Conservation (phyloP, 1,140 invertebrate genomes). For the Eriosoma lanigerum region DNA sequence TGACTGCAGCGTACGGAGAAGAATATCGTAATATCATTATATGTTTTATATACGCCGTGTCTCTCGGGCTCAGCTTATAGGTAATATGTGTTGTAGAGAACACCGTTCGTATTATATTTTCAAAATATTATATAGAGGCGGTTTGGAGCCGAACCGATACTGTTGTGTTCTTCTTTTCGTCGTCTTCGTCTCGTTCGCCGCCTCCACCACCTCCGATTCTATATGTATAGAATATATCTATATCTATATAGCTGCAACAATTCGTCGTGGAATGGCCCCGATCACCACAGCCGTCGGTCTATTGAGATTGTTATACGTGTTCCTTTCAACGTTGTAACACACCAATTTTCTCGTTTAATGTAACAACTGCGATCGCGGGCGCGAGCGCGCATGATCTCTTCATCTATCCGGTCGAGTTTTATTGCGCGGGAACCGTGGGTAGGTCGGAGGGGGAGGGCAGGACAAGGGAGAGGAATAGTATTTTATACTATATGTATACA, state of each 20-base stretch:
- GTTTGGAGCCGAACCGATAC: constrained; percentile 50
- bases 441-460: neutral
- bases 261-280: constrained; percentile 47
- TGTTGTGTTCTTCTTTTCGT: constrained; percentile 8
- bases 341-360: constrained; percentile 52
- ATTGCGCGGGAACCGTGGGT: too few relatives aligned
- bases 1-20: constrained; percentile 21
- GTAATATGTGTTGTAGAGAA: too few relatives aligned
- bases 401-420: neutral
- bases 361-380: constrained; percentile 18
- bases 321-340: constrained; percentile 51
- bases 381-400: constrained; percentile 23
- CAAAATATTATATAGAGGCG: neutral
- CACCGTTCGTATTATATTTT: too few relatives aligned
- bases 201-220: neutral
- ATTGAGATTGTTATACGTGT: constrained; percentile 39
- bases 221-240: too few relatives aligned
- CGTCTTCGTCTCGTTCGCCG: neutral
- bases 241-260: constrained; percentile 51
- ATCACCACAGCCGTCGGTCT: constrained; percentile 11
- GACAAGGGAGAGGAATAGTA: neutral
- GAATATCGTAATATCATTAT: neutral
- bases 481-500: constrained; percentile 19
- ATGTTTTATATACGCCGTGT: constrained; percentile 27
- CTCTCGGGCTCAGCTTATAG: neutral